A percentile compares a stretch with the other conserved stretches of the same genome.
Conservation (phyloP, 2,113 vertebrate genomes). For the Microcebus murinus region DNA sequence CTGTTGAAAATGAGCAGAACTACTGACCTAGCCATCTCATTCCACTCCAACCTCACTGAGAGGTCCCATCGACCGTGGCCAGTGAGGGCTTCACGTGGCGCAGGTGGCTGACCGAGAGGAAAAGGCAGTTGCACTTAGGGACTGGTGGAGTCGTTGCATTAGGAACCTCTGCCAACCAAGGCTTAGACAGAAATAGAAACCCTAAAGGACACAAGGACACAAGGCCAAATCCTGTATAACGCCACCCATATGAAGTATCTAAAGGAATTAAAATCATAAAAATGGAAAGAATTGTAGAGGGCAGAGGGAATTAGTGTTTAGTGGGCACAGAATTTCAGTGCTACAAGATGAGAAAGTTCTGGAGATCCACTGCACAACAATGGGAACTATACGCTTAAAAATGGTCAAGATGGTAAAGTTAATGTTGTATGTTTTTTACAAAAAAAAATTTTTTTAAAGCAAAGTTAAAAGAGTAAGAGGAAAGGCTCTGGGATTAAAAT, state of each 20-base stretch:
- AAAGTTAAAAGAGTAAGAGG: background rate
- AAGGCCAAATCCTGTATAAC: background rate
- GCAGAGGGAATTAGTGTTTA: no score
- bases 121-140: accelerated
- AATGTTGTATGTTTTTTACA: background rate
- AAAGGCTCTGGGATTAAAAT: background rate
- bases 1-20: background rate
- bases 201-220: no score
- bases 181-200: accelerated
- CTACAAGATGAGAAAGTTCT: background rate
- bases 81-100: background rate
- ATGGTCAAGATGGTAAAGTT: background rate
- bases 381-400: background rate
- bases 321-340: background rate
- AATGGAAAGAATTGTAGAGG: background rate
- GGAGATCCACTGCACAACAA: no score
- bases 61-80: accelerated
- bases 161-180: background rate
- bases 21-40: background rate
- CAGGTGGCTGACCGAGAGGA: accelerated
- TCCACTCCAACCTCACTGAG: accelerated
- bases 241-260: background rate
- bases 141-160: accelerated
- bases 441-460: background rate
- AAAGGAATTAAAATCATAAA: background rate